Percentiles rank a stretch among this genome's conserved stretches.
phyloP scores from a whole-genome alignment of 2,113 vertebrate species.

The Lampris megalopsis region DNA sequence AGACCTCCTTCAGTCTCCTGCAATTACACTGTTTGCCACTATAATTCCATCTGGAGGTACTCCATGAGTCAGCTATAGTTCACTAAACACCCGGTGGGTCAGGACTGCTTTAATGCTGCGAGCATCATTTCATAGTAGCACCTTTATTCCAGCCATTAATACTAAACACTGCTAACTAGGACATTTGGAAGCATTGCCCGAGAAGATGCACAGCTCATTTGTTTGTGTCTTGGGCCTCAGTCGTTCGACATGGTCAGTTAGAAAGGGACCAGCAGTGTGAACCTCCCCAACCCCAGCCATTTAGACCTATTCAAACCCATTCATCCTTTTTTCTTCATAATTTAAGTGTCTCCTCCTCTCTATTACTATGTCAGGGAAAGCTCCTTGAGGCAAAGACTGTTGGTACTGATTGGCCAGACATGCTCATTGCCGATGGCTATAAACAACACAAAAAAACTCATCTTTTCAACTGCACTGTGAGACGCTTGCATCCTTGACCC shows the following conservation, averaged over 20 bases:
- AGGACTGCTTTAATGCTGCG: constrained; percentile 68
- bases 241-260: constrained; percentile 42
- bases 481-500: constrained; percentile 17
- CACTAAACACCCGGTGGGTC: constrained; percentile 67
- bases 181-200: constrained; percentile 54
- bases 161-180: constrained; percentile 75
- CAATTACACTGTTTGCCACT: constrained; percentile 49
- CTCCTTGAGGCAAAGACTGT: constrained; percentile 36
- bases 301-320: constrained; percentile 12
- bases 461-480: constrained; percentile 14
- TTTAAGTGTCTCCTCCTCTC: constrained; percentile 5
- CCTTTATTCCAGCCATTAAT: constrained; percentile 68
- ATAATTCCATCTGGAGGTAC: constrained; percentile 66
- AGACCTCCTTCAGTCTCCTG: constrained; percentile 46
- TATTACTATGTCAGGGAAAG: constrained; percentile 9
- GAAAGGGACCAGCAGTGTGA: constrained; percentile 52
- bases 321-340: constrained; percentile 1
- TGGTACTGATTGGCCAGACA: constrained; percentile 33
- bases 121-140: constrained; percentile 68
- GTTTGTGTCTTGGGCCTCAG: constrained; percentile 54
- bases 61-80: constrained; percentile 64
- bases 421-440: constrained; percentile 24
- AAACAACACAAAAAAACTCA: constrained; percentile 33
- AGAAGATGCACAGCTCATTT: constrained; percentile 66
- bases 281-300: constrained; percentile 25